A percentile compares a stretch with the other conserved stretches of the same genome.
Conservation (phyloP, 2,888 invertebrate genomes). For the Drosophila prolongata region DNA sequence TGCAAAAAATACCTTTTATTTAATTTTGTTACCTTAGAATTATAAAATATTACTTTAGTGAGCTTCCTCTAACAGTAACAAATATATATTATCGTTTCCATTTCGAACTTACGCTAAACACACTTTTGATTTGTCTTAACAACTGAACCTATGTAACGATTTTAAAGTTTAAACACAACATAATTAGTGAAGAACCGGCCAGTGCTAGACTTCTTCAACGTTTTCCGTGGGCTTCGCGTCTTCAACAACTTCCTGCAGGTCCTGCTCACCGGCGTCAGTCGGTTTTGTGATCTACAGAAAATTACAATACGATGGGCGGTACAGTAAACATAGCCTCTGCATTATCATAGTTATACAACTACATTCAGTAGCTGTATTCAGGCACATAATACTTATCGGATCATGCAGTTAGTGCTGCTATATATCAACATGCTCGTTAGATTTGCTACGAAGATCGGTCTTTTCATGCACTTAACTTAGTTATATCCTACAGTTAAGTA, state of each 20-base stretch:
- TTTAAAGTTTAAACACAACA: slow-evolving; percentile 25
- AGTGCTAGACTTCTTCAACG: slow-evolving; percentile 43
- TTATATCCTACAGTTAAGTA: slow-evolving; percentile 24
- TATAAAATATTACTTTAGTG: background rate
- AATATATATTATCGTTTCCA: slow-evolving; percentile 27
- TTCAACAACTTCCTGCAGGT: slow-evolving; percentile 43
- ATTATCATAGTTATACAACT: slow-evolving; percentile 2
- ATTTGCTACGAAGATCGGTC: slow-evolving; percentile 13
- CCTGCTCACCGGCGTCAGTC: slow-evolving; percentile 40
- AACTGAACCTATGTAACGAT: slow-evolving; percentile 27
- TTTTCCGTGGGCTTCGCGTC: slow-evolving; percentile 39
- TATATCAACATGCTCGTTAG: slow-evolving; percentile 45
- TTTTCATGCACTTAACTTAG: slow-evolving; percentile 31
- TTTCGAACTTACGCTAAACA: slow-evolving; percentile 31
- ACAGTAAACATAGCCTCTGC: slow-evolving; percentile 17
- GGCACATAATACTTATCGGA: slow-evolving; percentile 54
- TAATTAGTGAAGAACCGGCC: background rate
- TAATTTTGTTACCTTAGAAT: background rate
- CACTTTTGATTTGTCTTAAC: slow-evolving; percentile 23
- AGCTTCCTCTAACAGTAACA: slow-evolving; percentile 9
- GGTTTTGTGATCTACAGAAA: slow-evolving; percentile 58
- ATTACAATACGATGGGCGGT: slow-evolving; percentile 40
- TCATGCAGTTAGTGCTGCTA: slow-evolving; percentile 54
- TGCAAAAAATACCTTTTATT: slow-evolving; percentile 1
- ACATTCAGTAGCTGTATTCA: slow-evolving; percentile 17